Conservation (phyloP, 2,113 vertebrate genomes). For the Xiphias gladius region DNA sequence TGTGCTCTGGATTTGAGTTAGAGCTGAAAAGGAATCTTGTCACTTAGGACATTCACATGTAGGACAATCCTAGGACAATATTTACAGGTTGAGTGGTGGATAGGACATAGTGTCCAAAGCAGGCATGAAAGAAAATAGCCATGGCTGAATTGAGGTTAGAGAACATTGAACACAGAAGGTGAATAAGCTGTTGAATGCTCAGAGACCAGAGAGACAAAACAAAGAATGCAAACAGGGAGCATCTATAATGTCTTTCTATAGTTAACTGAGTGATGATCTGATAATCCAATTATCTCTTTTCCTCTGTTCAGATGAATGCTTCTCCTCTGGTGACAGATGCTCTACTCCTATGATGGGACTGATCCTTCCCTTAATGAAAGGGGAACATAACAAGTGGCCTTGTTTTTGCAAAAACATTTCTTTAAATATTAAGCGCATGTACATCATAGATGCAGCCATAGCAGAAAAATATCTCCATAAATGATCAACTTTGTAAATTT, state of each 20-base stretch:
- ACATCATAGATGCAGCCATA: neutral
- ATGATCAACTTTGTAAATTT: too few species aligned
- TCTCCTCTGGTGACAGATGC: conserved; percentile 41
- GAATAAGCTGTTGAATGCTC: conserved; percentile 26
- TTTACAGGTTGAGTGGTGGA: conserved; percentile 24
- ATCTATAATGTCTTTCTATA: conserved; percentile 27
- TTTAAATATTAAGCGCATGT: neutral
- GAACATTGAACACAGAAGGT: conserved; percentile 3
- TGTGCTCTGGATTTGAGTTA: conserved; percentile 22
- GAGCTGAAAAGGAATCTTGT: conserved; percentile 31
- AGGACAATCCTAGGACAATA: conserved; percentile 10
- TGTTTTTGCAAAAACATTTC: neutral
- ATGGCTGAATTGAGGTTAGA: conserved; percentile 9
- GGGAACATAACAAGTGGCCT: neutral
- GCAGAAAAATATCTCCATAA: neutral
- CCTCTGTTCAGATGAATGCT: conserved; percentile 24
- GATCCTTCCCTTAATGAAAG: conserved; percentile 2
- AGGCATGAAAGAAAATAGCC: conserved; percentile 4
- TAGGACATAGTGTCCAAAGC: conserved; percentile 15
- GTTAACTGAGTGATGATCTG: conserved; percentile 44
- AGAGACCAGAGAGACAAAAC: conserved; percentile 44
- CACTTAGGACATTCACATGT: conserved; percentile 44
- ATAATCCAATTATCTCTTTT: conserved; percentile 57
- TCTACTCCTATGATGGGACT: neutral
- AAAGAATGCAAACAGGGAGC: conserved; percentile 51